Conservation (phyloP, 1,140 invertebrate species). For the Hylaeus anthracinus region DNA sequence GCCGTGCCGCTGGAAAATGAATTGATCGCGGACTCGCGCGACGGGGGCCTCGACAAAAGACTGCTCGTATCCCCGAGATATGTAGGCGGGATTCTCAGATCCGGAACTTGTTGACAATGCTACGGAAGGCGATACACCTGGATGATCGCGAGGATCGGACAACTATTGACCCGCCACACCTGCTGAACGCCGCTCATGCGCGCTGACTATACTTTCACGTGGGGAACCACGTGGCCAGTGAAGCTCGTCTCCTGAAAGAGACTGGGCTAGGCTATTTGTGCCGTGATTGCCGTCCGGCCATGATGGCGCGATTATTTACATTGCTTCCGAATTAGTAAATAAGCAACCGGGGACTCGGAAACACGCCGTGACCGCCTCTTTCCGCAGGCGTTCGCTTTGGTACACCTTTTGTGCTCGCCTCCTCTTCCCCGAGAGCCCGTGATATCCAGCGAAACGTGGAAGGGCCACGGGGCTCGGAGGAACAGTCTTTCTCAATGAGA, state of each 20-base stretch:
- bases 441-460: not conserved
- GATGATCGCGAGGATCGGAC: constrained; percentile 70
- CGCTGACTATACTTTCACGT: constrained; percentile 73
- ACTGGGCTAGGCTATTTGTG: constrained; percentile 65
- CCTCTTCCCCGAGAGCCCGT: constrained; percentile 25
- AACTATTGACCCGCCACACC: constrained; percentile 72
- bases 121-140: constrained; percentile 81
- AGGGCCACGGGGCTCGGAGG: constrained; percentile 12
- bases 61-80: constrained; percentile 22
- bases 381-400: constrained; percentile 33
- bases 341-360: constrained; percentile 70
- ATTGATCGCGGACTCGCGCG: constrained; percentile 52
- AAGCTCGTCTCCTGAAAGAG: constrained; percentile 77
- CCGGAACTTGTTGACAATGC: constrained; percentile 80
- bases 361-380: constrained; percentile 74
- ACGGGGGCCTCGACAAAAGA: constrained; percentile 44
- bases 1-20: constrained; percentile 43
- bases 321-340: constrained; percentile 76
- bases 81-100: constrained; percentile 74
- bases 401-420: constrained; percentile 11
- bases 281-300: constrained; percentile 64
- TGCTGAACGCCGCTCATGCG: constrained; percentile 21
- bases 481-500: constrained; percentile 40
- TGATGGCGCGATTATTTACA: constrained; percentile 71
- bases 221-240: constrained; percentile 73